phyloP scores from a whole-genome alignment of 2,113 vertebrate species.

The Solea senegalensis region DNA sequence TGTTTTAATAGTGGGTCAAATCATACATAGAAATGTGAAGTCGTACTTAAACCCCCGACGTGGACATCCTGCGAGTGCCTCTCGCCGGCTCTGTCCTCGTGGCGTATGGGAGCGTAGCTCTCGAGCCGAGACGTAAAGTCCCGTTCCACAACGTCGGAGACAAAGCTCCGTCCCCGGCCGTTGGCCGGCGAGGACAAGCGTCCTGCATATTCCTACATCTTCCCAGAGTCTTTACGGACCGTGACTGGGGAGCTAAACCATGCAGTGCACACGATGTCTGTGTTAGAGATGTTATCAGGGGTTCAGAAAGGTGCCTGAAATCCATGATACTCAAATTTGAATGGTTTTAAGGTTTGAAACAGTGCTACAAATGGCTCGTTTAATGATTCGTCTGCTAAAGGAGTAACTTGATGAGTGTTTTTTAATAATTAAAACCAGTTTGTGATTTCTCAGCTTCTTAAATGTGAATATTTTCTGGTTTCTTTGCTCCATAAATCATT shows the following conservation, averaged over 20 bases:
- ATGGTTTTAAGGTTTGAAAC: no score
- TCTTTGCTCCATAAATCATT: no score
- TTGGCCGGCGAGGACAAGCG: constrained; percentile 49
- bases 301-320: no score
- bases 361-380: no score
- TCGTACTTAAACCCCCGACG: constrained; percentile 37
- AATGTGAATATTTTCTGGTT: no score
- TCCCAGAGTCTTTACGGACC: constrained; percentile 70
- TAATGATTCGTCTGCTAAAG: no score
- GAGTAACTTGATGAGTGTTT: no score
- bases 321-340: no score
- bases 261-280: constrained; percentile 51
- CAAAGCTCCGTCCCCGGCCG: constrained; percentile 60
- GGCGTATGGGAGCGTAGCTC: constrained; percentile 78
- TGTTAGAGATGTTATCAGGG: background rate
- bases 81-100: constrained; percentile 64
- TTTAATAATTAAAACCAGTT: no score
- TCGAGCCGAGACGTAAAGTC: constrained; percentile 68
- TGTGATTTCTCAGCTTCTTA: no score
- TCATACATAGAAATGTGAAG: background rate
- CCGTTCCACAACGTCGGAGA: constrained; percentile 72
- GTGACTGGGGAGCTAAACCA: constrained; percentile 80
- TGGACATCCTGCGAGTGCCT: constrained; percentile 66
- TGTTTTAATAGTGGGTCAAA: no score
- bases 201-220: constrained; percentile 78